Base-by-base conservation (phyloP, 1,140 invertebrate genomes). In the Lepidurus arcticus region DNA sequence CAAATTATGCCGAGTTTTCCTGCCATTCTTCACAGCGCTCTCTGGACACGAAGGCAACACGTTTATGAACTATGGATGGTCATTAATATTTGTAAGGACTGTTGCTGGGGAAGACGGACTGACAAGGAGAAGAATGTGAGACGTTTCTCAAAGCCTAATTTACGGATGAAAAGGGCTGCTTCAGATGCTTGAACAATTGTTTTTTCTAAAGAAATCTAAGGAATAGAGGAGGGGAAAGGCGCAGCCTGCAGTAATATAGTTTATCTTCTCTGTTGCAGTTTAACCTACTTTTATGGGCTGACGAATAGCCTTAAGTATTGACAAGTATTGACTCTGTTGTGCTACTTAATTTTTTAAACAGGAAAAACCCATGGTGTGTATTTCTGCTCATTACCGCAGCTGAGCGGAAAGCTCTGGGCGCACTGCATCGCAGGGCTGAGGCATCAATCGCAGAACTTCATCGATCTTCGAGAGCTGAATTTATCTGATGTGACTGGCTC, bases 21-120 rank as follows among this genome's bases (percentile, higher is more conserved):
- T 65, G 53, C n/a, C 21, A 65, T 65, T 65, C 53, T 65, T 65
- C 53, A 65, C 53, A 21, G 13, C 53, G 8, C 53, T n/a, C 53
- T 65, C 53, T 65, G n/a, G 53, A 65, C n/a, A 7, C 13, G 53
- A 13, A 65, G 53, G 53, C 53, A 65, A 13, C 53, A 65, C n/a
- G 53, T 65, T 65, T 65, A 65, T 65, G 53, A 65, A 65, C 53
- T 65, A 65, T 65, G n/a, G 53, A 65, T 65, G 53, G 53, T 65
- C 53, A 65, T 65, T 65, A 65, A 65, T 65, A 65, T 7, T 65
- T 65, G 53, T 65, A 65, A 65, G 13, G 53, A 65, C 16, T 65
- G 53, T 65, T 65, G 53, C 53, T 65, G 21, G 53, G 53, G 21
- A n/a, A 65, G 53, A 65, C 53, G 53, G 21, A 65, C 53, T 65